Base-by-base conservation (phyloP, 2,113 vertebrate genomes). In the Saiga tatarica region DNA sequence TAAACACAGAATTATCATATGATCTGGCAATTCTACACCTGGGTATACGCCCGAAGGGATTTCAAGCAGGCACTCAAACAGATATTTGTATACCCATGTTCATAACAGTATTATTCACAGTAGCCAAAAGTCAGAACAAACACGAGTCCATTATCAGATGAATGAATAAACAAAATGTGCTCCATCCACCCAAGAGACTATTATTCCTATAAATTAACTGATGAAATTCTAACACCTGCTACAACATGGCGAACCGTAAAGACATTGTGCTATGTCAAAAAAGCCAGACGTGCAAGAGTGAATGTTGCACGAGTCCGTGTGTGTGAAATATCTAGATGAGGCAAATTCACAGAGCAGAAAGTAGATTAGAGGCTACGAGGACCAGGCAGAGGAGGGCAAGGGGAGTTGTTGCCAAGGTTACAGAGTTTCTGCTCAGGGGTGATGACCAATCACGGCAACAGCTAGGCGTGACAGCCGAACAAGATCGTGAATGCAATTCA, bases 381-480 rank as follows among this genome's bases (percentile, higher is more conserved):
- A 33, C 10, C 9, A 45, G 52, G 25, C 1, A 3, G 39, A 47
- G n/a, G 64, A 81, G 47, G 11, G 21, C 8, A 62, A 45, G 19
- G 6, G 7, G 28, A 42, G 45, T 28, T 12, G 39, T 1, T 53
- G 14, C 52, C 36, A 39, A 0, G 13, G 59, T 57, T 71, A 17
- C 9, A 25, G 16, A 45, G 57, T 26, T 13, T 45, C 91, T 62
- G 55, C 55, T 11, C 4, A 8, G 36, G 42, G 50, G 26, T 30
- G 62, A 83, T 57, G 28, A 33, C 36, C 45, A 30, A 17, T 30
- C 53, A 30, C 30, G 25, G 50, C 71, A 59, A 62, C 0, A 55
- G 30, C 71, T 1, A 21, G 14, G 14, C n/a, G 47, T 5, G 78
- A 50, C 17, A 1, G 11, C 0, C 45, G 9, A 1, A 71, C 30